phyloP scores from a whole-genome alignment of 1,140 invertebrate species.

The Leptopilina clavipes region DNA sequence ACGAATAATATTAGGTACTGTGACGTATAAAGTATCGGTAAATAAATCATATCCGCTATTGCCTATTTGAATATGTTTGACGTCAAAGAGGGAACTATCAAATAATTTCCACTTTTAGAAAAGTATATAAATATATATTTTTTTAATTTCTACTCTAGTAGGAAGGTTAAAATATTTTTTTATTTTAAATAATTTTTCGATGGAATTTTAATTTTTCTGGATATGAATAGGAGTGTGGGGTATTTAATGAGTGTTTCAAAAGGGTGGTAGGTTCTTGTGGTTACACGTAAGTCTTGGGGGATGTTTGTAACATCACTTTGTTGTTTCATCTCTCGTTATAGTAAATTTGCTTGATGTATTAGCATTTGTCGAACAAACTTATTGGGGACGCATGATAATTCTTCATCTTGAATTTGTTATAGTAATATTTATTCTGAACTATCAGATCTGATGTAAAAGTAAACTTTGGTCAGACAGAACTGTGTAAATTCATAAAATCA shows the following conservation, averaged over 20 bases:
- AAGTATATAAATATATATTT: too few relatives aligned
- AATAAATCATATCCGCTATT: constrained; percentile 68
- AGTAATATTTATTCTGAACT: too few relatives aligned
- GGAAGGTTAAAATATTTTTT: too few relatives aligned
- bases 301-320: constrained; percentile 42
- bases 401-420: too few relatives aligned
- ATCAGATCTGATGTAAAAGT: too few relatives aligned
- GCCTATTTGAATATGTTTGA: constrained; percentile 67
- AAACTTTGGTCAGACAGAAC: too few relatives aligned
- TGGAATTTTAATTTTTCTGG: constrained; percentile 66
- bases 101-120: too few relatives aligned
- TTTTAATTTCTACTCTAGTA: too few relatives aligned
- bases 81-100: constrained; percentile 41
- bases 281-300: constrained; percentile 56
- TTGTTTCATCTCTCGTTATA: constrained; percentile 43
- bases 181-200: too few relatives aligned
- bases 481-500: too few relatives aligned
- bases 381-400: too few relatives aligned
- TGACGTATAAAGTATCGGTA: constrained; percentile 62
- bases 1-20: constrained; percentile 34
- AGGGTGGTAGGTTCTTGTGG: constrained; percentile 51
- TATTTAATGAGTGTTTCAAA: constrained; percentile 68
- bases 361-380: constrained; percentile 70
- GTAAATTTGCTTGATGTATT: constrained; percentile 70
- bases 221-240: constrained; percentile 56